Base-by-base conservation (phyloP, 2,888 invertebrate genomes). In the Synanthedon formicaeformis region DNA sequence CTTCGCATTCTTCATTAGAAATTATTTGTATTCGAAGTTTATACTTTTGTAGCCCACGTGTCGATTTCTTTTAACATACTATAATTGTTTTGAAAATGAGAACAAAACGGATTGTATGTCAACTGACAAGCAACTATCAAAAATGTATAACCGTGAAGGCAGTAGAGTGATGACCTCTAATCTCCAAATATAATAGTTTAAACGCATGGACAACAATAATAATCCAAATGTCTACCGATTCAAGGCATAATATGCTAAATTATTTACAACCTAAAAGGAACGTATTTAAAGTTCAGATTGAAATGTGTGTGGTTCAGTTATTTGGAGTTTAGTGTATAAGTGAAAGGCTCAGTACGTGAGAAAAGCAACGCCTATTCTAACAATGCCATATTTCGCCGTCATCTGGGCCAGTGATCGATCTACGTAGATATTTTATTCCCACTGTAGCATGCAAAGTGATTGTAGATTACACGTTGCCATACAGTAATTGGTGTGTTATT, bases 331-430 rank as follows among this genome's bases (percentile, higher is more conserved):
- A 51, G 40, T 23, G 41, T 13, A 27, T 41, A 13, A 23, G 85
- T 85, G 85, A 85, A 85, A 85, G 85, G 85, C 75, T 67, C 69
- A 64, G 71, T 76, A 81, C 80, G 85, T 85, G 85, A 84, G 85
- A 85, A 85, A 83, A 79, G 75, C 74, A 74, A 79, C 80, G 81
- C 80, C 75, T 78, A 73, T 75, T 78, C 64, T 75, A 79, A 86
- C 85, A 86, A 86, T 85, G 77, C 80, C 71, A 80, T 78, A 82
- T 81, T 82, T 81, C 77, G 79, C 77, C 75, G 79, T 80, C 82
- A 75, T 74, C 78, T 75, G 70, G 71, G 68, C 73, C 66, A 67
- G 71, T 84, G 85, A 85, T 85, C 80, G 85, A 86, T 85, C 78
- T 77, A 67, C 63, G 69, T 77, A 78, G 81, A 83, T 83, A 81